A percentile compares a stretch with the other conserved stretches of the same genome.
phyloP scores from a whole-genome alignment of 2,888 invertebrate species.

The Drosophila prolongata region DNA sequence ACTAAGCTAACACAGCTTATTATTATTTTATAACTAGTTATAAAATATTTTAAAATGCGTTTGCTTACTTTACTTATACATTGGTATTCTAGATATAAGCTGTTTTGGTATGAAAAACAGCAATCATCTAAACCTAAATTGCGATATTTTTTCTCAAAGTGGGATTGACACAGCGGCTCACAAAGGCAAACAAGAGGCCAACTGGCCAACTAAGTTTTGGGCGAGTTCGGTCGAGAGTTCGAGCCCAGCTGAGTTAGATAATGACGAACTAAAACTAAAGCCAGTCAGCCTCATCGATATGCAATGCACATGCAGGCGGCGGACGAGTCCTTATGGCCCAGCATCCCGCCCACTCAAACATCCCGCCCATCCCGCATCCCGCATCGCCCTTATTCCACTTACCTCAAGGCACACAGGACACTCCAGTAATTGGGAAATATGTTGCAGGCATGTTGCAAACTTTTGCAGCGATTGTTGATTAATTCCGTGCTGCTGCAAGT shows the following conservation, averaged over 20 bases:
- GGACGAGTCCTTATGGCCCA: conserved; percentile 1
- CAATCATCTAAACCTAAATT: too few species aligned
- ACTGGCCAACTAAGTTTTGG: conserved; percentile 64
- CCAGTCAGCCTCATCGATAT: conserved; percentile 67
- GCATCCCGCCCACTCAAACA: conserved; percentile 8
- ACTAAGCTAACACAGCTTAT: too few species aligned
- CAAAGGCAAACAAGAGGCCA: conserved; percentile 70
- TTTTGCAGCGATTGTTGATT: conserved; percentile 85
- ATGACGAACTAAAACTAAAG: conserved; percentile 71
- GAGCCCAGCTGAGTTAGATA: conserved; percentile 63
- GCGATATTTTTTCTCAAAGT: conserved; percentile 12
- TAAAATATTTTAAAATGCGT: too few species aligned
- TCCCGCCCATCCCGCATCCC: conserved; percentile 14
- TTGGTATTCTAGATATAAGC: too few species aligned
- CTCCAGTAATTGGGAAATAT: conserved; percentile 85
- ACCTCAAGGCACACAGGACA: conserved; percentile 86
- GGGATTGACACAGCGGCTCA: conserved; percentile 31
- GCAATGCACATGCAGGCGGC: conserved; percentile 57
- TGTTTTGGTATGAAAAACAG: too few species aligned
- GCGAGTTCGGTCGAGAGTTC: conserved; percentile 48
- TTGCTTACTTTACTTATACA: too few species aligned
- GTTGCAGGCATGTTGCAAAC: conserved; percentile 85
- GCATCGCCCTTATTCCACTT: conserved; percentile 47
- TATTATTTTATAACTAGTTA: too few species aligned
- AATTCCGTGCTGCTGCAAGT: conserved; percentile 77